Evolutionary conservation across 2,888 invertebrate species (phyloP).

Genomic region (Helleia helle): DNA sequence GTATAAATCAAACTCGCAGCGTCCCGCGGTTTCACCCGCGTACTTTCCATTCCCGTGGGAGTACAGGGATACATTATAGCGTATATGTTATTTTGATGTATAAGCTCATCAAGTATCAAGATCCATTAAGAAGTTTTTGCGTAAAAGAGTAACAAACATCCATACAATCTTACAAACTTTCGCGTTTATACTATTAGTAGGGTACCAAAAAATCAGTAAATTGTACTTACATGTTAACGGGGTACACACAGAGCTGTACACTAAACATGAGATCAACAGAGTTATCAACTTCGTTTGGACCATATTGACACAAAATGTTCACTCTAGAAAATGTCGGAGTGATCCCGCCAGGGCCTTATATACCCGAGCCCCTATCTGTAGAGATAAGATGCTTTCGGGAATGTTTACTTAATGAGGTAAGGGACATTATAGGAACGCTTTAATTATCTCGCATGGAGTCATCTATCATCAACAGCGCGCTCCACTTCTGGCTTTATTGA

Average conservation of each 20-base stretch:
- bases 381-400: slow-evolving; percentile 57
- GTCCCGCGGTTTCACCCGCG: too few relatives aligned
- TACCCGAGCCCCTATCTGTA: slow-evolving; percentile 46
- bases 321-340: slow-evolving; percentile 46
- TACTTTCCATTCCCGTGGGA: too few relatives aligned
- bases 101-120: too few relatives aligned
- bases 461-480: too few relatives aligned
- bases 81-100: too few relatives aligned
- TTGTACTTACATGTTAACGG: slow-evolving; percentile 49
- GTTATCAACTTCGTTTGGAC: slow-evolving; percentile 31
- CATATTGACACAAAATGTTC: slow-evolving; percentile 33
- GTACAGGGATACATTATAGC: too few relatives aligned
- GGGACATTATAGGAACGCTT: slow-evolving; percentile 38
- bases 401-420: slow-evolving; percentile 66
- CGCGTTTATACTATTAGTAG: too few relatives aligned
- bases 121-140: too few relatives aligned
- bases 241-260: slow-evolving; percentile 29
- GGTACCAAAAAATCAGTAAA: not conserved
- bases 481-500: too few relatives aligned
- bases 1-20: too few relatives aligned
- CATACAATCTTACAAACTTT: too few relatives aligned
- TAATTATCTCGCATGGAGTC: slow-evolving; percentile 30
- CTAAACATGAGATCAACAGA: slow-evolving; percentile 34
- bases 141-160: too few relatives aligned
- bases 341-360: slow-evolving; percentile 47